Evolutionary conservation across 2,797 vertebrate genomes (phyloP).

Genomic region (Phalanger gymnotis): DNA sequence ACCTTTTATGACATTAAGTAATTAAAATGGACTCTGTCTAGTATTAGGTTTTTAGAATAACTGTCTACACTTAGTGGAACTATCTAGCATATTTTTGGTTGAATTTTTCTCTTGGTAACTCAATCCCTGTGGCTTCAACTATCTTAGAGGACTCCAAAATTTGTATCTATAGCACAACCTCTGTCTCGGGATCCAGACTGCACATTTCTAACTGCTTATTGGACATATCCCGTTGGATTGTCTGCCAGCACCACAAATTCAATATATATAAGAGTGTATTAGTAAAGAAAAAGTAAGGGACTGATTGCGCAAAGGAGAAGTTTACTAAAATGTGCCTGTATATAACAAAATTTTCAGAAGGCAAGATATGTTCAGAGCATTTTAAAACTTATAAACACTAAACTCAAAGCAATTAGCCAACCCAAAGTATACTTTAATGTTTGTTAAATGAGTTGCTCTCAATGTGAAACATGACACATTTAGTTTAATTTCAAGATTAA

Average conservation of each 20-base stretch:
- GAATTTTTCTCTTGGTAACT: background rate
- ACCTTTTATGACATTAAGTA: background rate
- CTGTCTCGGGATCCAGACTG: background rate
- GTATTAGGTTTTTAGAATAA: background rate
- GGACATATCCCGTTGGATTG: background rate
- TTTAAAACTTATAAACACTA: slow-evolving; percentile 34
- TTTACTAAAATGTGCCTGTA: background rate
- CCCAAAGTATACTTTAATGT: background rate
- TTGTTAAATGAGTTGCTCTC: slow-evolving; percentile 40
- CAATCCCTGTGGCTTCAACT: background rate
- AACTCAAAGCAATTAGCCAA: background rate
- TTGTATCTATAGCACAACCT: background rate
- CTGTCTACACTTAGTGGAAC: background rate
- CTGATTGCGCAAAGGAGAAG: background rate
- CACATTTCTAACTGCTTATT: background rate
- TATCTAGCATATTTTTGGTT: background rate
- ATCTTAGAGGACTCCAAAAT: background rate
- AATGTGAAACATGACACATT: slow-evolving; percentile 53
- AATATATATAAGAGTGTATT: background rate
- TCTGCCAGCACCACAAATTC: background rate
- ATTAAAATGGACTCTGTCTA: background rate
- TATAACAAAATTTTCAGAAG: background rate
- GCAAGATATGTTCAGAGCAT: slow-evolving; percentile 21
- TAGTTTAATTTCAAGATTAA: slow-evolving; percentile 51
- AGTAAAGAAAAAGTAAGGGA: background rate